phyloP scores from a whole-genome alignment of 2,888 invertebrate genomes.

The Torymus texanus region DNA sequence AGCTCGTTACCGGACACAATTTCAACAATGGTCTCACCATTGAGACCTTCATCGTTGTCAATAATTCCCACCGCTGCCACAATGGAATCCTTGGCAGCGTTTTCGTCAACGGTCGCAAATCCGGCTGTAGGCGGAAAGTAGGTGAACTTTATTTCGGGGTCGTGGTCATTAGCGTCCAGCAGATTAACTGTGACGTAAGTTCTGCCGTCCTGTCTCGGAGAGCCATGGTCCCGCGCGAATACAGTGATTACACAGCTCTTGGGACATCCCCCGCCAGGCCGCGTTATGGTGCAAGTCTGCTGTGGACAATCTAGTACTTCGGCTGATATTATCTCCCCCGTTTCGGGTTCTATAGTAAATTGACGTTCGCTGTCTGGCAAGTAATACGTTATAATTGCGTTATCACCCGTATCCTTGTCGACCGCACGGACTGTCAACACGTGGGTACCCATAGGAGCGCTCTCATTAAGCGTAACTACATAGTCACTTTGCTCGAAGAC shows the following conservation, averaged over 20 bases:
- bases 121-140: slow-evolving; percentile 87
- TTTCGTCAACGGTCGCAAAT: slow-evolving; percentile 95
- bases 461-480: slow-evolving; percentile 93
- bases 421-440: slow-evolving; percentile 95
- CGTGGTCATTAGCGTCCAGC: slow-evolving; percentile 95
- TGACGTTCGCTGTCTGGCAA: slow-evolving; percentile 89
- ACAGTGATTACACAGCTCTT: slow-evolving; percentile 97
- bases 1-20: slow-evolving; percentile 94
- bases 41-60: slow-evolving; percentile 93
- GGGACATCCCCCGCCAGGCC: slow-evolving; percentile 81
- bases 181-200: slow-evolving; percentile 95
- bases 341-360: slow-evolving; percentile 94
- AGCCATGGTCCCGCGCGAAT: slow-evolving; percentile 94
- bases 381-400: slow-evolving; percentile 93
- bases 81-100: slow-evolving; percentile 90
- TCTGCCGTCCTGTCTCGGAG: slow-evolving; percentile 92
- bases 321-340: slow-evolving; percentile 90
- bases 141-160: slow-evolving; percentile 91
- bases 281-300: slow-evolving; percentile 81
- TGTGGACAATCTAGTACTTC: slow-evolving; percentile 89
- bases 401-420: slow-evolving; percentile 94
- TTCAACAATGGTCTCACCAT: slow-evolving; percentile 90
- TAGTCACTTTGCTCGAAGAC: slow-evolving; percentile 97
- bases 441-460: slow-evolving; percentile 91
- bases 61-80: slow-evolving; percentile 95